These are phyloP conservation scores for Acheta domesticus DNA, from an alignment of 2,888 invertebrate genomes.

Conservation along the genomic window DNA sequence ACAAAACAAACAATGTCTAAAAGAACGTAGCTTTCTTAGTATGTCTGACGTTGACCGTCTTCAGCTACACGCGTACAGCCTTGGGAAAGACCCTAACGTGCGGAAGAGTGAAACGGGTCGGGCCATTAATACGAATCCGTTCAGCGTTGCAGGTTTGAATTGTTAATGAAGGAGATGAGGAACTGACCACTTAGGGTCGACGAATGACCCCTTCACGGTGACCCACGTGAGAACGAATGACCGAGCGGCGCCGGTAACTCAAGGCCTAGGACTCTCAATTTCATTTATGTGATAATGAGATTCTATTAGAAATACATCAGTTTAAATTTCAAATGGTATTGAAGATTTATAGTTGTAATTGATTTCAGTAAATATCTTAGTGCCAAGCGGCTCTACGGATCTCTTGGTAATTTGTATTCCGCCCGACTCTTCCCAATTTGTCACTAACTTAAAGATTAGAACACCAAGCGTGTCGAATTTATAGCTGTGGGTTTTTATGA, in stretches of 20 bases:
- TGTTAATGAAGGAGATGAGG: background rate
- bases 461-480: too few species aligned
- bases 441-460: background rate
- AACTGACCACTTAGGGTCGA: background rate
- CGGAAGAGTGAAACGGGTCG: too few species aligned
- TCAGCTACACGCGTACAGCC: too few species aligned
- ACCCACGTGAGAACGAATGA: background rate
- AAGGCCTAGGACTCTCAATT: background rate
- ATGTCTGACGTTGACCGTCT: background rate
- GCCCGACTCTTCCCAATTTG: background rate
- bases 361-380: background rate
- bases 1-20: background rate
- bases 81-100: too few species aligned
- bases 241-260: too few species aligned
- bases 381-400: background rate
- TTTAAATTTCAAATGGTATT: background rate
- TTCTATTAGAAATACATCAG: background rate
- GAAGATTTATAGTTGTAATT: slow-evolving; percentile 2
- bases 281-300: slow-evolving; percentile 18
- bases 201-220: background rate
- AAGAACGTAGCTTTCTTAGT: background rate
- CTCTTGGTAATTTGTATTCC: slow-evolving; percentile 18
- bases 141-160: background rate
- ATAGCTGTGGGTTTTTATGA: too few species aligned
- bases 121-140: too few species aligned